A percentile compares a stretch with the other conserved stretches of the same genome.
phyloP scores from a whole-genome alignment of 1,140 invertebrate genomes.

The Pteromalus puparum region DNA sequence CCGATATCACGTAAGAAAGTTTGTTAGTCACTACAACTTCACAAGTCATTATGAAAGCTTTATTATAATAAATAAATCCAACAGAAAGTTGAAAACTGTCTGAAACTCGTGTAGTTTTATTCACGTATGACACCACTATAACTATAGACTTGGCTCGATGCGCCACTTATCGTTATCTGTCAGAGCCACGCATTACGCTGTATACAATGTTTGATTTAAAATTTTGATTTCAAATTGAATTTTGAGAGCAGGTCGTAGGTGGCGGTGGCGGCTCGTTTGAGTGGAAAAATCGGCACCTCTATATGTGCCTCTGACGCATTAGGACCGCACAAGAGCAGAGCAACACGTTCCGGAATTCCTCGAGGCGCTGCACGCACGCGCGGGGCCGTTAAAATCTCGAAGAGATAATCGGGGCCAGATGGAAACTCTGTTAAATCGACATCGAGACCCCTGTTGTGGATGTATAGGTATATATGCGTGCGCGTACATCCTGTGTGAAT shows the following conservation, averaged over 20 bases:
- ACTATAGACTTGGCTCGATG: too few species aligned
- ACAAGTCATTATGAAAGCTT: conserved; percentile 20
- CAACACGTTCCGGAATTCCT: conserved; percentile 37
- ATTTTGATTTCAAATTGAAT: too few species aligned
- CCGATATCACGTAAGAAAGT: not conserved
- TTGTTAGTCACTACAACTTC: conserved; percentile 1
- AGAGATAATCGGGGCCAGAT: conserved; percentile 44
- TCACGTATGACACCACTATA: too few species aligned
- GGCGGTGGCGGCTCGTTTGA: not conserved
- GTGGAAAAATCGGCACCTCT: conserved; percentile 16
- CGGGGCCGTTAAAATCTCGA: not conserved
- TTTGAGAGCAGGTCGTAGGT: not conserved
- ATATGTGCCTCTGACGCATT: not conserved
- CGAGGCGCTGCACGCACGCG: not conserved
- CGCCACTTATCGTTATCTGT: too few species aligned
- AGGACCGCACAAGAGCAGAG: not conserved
- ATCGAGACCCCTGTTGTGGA: conserved; percentile 32
- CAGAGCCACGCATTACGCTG: too few species aligned
- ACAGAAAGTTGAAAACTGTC: not conserved
- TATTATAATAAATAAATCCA: conserved; percentile 1
- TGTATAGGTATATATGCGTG: not conserved
- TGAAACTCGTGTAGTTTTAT: not conserved
- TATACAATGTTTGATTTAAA: too few species aligned
- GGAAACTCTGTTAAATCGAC: conserved; percentile 61
- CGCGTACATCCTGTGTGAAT: conserved; percentile 28